These are phyloP conservation scores for Pituophis catenifer DNA, from an alignment of 2,113 vertebrate genomes.

Conservation along the genomic window DNA sequence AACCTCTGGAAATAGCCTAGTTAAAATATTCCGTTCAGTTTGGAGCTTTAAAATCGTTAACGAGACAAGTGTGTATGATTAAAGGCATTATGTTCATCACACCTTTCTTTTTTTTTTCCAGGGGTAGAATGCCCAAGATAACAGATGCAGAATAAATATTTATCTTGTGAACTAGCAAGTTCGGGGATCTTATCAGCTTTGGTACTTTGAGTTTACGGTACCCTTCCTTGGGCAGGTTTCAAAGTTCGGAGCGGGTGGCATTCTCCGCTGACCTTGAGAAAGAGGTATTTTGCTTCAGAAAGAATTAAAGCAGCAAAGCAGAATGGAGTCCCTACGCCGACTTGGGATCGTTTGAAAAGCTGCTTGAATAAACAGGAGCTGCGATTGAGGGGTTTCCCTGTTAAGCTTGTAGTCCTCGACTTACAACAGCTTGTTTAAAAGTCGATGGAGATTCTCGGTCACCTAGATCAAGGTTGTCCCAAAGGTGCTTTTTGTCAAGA, in stretches of 20 bases:
- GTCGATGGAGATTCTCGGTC: no score
- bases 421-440: no score
- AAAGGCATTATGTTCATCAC: not conserved
- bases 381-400: not conserved
- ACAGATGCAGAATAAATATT: slow-evolving; percentile 42
- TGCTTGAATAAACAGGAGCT: slow-evolving; percentile 28
- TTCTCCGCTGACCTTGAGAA: slow-evolving; percentile 50
- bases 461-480: no score
- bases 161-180: slow-evolving; percentile 31
- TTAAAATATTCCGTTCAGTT: not conserved
- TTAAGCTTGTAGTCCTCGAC: not conserved
- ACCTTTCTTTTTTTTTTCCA: not conserved
- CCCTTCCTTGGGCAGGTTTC: slow-evolving; percentile 52
- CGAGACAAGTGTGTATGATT: not conserved
- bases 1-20: not conserved
- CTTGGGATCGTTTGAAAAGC: slow-evolving; percentile 15
- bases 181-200: slow-evolving; percentile 22
- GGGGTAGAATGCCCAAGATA: not conserved
- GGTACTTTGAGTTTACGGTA: slow-evolving; percentile 45
- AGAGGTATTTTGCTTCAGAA: slow-evolving; percentile 30
- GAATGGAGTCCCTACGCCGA: not conserved
- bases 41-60: not conserved
- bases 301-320: not conserved
- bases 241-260: slow-evolving; percentile 48
- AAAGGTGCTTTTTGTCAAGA: no score